Evolutionary conservation across 2,888 invertebrate species (phyloP).

Genomic region (Achlya flavicornis): DNA sequence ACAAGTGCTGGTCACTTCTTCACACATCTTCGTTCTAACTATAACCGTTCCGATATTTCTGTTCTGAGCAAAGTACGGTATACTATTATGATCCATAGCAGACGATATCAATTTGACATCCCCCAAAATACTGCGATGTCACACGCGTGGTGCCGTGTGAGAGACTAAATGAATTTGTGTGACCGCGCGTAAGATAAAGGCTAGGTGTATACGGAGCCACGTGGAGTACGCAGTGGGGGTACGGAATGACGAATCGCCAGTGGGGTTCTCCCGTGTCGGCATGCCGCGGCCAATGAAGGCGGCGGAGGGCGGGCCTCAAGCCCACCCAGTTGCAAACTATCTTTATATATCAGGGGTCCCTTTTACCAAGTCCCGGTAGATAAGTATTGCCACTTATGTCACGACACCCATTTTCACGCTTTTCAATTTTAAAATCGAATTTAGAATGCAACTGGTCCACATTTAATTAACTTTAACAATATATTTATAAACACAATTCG

Average conservation of each 20-base stretch:
- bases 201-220: constrained; percentile 59
- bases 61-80: constrained; percentile 69
- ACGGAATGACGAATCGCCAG: constrained; percentile 59
- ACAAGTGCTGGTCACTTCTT: constrained; percentile 49
- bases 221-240: constrained; percentile 56
- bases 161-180: constrained; percentile 77
- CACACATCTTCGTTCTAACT: constrained; percentile 65
- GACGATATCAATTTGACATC: constrained; percentile 67
- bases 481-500: background rate
- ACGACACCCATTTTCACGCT: background rate
- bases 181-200: constrained; percentile 78
- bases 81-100: constrained; percentile 72
- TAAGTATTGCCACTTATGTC: constrained; percentile 50
- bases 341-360: constrained; percentile 61
- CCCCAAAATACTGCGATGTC: constrained; percentile 72
- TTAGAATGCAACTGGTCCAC: background rate
- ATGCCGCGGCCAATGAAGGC: constrained; percentile 57
- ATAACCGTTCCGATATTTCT: constrained; percentile 72
- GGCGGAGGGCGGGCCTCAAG: constrained; percentile 56
- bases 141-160: constrained; percentile 75
- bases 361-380: constrained; percentile 42
- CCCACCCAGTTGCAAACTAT: constrained; percentile 56
- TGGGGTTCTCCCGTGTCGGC: constrained; percentile 53
- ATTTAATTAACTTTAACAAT: background rate
- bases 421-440: background rate